Base-by-base conservation (phyloP, 2,888 invertebrate genomes). In the Andrena camellia region DNA sequence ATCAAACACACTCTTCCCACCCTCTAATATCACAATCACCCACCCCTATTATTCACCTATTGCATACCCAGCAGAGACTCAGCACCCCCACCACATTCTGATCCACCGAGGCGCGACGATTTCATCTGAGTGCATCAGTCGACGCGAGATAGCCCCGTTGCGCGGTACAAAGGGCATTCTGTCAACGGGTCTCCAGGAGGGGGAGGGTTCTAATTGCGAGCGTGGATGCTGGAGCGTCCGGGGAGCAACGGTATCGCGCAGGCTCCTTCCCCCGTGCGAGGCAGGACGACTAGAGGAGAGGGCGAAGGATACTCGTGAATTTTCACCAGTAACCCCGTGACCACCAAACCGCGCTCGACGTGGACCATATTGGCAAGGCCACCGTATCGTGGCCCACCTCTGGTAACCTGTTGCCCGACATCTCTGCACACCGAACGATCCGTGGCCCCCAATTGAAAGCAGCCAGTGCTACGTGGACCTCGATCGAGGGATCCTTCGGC, bases 241-340 rank as follows among this genome's bases (percentile, higher is more conserved):
- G 8, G 63, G 23, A 79, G 23, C 69, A n/a, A 7, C 20, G 23
- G 68, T 35, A 84, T 82, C 84, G 86, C 86, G 84, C 86, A 86
- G 81, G 66, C 85, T 85, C 85, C 76, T 73, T 50, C 54, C 52
- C 23, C 50, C 35, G 50, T 20, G 50, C 29, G 42, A 70, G 70
- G 54, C 67, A 75, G 83, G 72, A 84, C 78, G 67, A 42, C 54
- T 13, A 33, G 57, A 70, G 72, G 78, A 77, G 76, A 74, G 69
- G 74, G 69, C 66, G 17, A 84, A 82, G 84, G 78, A 85, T 87
- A 76, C 78, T 84, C 80, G 80, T 84, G 81, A 86, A 87, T 88
- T 86, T 88, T 88, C 82, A 76, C 48, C 87, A 86, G 83, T 87
- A 81, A 29, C 83, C 74, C 76, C 84, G 88, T 76, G 78, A 75